Conservation (phyloP, 1,140 invertebrate genomes). For the Lordiphosa clarofinis region DNA sequence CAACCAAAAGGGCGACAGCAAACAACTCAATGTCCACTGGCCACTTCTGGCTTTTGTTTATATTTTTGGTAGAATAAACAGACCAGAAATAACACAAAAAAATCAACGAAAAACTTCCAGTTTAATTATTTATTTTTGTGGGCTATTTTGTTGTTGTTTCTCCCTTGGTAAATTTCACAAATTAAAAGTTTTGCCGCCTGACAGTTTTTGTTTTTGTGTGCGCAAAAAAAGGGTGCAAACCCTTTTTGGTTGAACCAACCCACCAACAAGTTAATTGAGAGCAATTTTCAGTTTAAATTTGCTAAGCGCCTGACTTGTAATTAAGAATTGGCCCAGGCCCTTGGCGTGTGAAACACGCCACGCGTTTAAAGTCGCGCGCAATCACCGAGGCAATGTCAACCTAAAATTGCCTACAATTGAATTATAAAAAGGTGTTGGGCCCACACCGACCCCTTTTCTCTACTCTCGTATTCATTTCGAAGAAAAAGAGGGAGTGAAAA, state of each 20-base stretch:
- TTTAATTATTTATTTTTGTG: constrained; percentile 9
- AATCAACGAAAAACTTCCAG: too few relatives aligned
- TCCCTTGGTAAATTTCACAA: constrained; percentile 37
- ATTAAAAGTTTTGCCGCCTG: constrained; percentile 54
- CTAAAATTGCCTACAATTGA: constrained; percentile 63
- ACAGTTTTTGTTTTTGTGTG: constrained; percentile 4
- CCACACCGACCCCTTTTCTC: constrained; percentile 42
- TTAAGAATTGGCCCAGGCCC: constrained; percentile 5
- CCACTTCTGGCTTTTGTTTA: constrained; percentile 37
- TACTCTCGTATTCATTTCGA: too few relatives aligned
- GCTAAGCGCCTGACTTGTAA: constrained; percentile 15
- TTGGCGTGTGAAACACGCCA: constrained; percentile 21
- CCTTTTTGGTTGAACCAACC: constrained; percentile 23
- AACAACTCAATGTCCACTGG: constrained; percentile 24
- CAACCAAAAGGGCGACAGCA: constrained; percentile 30
- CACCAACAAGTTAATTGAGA: constrained; percentile 55
- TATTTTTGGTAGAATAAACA: constrained; percentile 15
- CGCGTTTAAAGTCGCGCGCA: constrained; percentile 40
- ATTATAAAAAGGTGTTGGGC: constrained; percentile 65
- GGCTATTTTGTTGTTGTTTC: background rate
- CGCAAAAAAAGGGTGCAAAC: constrained; percentile 6
- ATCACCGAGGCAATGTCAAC: constrained; percentile 40
- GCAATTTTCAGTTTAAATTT: constrained; percentile 55
- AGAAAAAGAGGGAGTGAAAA: too few relatives aligned
- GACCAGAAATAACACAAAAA: too few relatives aligned